Evolutionary conservation across 2,113 vertebrate species (phyloP), one percentile per base, ranked within the genome.

Genomic region (Gila orcuttii): DNA sequence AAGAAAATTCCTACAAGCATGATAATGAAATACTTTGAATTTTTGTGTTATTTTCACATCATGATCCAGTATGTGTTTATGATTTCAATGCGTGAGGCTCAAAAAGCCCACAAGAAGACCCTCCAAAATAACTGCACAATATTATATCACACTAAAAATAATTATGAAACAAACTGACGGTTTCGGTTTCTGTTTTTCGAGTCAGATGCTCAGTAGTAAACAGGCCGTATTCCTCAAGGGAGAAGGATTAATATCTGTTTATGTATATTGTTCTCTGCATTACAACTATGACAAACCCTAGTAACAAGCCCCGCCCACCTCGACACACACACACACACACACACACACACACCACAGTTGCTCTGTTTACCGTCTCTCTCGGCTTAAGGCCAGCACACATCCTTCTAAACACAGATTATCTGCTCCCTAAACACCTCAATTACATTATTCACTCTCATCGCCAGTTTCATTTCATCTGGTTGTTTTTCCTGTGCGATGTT

Each of bases 351-450:
- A 39, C 36, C 6, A 28, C 28, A 28, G 36, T 4, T 5, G 6
- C 47, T 13, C 17, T 94, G 92, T 94, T 94, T 91, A 91, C 89
- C 28, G 82, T 86, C 57, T 31, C 42, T 21, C 39, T 15, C 52
- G 47, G 91, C 87, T 93, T 92, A 89, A 60, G 71, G 88, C 86
- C 59, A 68, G 23, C 50, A 71, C 83, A 89, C 88, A 91, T 92
- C 90, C 88, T 86, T 90, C 87, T 92, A 91, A 92, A 62, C 23
- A 15, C 39, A 89, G 92, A 93, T 94, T 89, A 94, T 91, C 91
- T 83, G 59, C 52, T 4, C 57, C 62, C 62, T n/a, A 92, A 92
- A 93, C 90, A 93, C 87, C 80, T 78, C 88, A 87, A 92, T 88
- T 89, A 90, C 87, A 85, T 87, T 86, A 88, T 89, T 81, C 47